Percentiles rank a stretch among this genome's conserved stretches.
phyloP scores from a whole-genome alignment of 2,888 invertebrate genomes.

The Drosophila eohydei region DNA sequence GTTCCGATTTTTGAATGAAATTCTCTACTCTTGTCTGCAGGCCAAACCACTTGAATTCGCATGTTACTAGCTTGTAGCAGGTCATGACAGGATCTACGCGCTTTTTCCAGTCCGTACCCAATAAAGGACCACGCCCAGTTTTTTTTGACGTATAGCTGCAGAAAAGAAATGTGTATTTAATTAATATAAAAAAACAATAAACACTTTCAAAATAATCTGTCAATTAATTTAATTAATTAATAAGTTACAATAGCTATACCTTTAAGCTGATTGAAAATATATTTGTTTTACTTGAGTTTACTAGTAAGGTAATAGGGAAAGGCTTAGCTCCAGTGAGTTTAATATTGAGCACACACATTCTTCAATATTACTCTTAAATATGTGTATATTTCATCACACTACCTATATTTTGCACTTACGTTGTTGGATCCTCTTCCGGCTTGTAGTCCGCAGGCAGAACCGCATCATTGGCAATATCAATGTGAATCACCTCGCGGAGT shows the following conservation, averaged over 20 bases:
- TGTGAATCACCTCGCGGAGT: constrained; percentile 93
- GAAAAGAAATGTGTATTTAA: background rate
- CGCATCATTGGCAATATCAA: constrained; percentile 98
- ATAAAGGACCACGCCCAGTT: constrained; percentile 96
- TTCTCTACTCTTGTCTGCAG: constrained; percentile 95
- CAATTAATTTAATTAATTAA: too few species aligned
- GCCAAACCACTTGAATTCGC: constrained; percentile 99
- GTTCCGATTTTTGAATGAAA: constrained; percentile 96
- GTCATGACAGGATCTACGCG: constrained; percentile 96
- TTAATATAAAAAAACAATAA: background rate
- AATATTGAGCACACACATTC: too few species aligned
- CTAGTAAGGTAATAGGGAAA: too few species aligned
- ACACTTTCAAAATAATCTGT: background rate
- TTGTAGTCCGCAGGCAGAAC: constrained; percentile 93
- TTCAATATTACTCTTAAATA: background rate
- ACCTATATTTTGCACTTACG: constrained; percentile 36
- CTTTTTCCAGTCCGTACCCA: constrained; percentile 91
- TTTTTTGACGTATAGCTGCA: constrained; percentile 93
- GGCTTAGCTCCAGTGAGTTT: too few species aligned
- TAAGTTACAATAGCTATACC: background rate
- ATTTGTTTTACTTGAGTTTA: background rate
- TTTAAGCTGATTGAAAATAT: background rate
- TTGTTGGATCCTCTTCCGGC: constrained; percentile 91
- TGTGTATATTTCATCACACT: background rate
- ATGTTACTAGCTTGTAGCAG: constrained; percentile 98